These are phyloP conservation scores for Misgurnus mizolepis DNA, from an alignment of 2,113 vertebrate genomes.

Conservation along the genomic window DNA sequence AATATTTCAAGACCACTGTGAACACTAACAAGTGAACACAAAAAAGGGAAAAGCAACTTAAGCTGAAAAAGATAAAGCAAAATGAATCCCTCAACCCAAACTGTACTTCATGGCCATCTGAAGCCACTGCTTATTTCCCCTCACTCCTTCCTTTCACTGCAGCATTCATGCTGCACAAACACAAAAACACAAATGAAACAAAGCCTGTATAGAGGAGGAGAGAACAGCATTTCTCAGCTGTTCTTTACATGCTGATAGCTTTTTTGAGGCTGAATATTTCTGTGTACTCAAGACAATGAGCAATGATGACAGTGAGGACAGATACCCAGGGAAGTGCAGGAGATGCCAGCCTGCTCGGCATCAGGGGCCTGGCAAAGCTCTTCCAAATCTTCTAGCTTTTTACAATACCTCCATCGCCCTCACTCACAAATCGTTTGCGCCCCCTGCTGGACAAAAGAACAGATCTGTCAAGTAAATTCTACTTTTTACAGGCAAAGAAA, in stretches of 20 bases:
- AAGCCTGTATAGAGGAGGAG: conserved; percentile 21
- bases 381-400: conserved; percentile 68
- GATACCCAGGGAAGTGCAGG: conserved; percentile 11
- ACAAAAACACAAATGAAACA: background rate
- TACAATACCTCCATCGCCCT: conserved; percentile 81
- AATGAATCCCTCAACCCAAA: conserved; percentile 20
- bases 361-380: background rate
- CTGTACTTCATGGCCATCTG: conserved; percentile 14
- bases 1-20: background rate
- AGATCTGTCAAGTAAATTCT: background rate
- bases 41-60: background rate
- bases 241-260: background rate
- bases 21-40: conserved; percentile 27
- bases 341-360: conserved; percentile 5
- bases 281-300: conserved; percentile 2
- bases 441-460: conserved; percentile 70
- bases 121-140: conserved; percentile 20
- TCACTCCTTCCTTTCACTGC: conserved; percentile 5
- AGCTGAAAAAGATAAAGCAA: conserved; percentile 8
- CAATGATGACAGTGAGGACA: conserved; percentile 13
- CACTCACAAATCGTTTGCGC: conserved; percentile 86
- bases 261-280: conserved; percentile 24
- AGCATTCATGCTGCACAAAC: background rate
- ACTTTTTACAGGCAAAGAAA: background rate
- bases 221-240: conserved; percentile 14